These are phyloP conservation scores for Automeris io DNA, from an alignment of 2,888 invertebrate species.

Conservation along the genomic window DNA sequence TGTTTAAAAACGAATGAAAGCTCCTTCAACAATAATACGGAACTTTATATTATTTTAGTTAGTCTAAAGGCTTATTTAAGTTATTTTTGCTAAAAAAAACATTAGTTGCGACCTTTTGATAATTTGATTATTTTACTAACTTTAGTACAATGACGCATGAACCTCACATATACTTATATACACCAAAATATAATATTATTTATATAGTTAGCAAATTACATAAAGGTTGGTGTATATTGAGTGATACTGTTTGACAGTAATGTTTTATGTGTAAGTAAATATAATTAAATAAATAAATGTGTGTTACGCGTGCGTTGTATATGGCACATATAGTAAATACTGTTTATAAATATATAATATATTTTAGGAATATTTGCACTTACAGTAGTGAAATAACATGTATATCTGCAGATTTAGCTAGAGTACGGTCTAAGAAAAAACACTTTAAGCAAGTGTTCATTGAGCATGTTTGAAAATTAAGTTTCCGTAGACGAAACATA, in stretches of 20 bases:
- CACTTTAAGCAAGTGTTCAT: constrained; percentile 22
- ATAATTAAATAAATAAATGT: constrained; percentile 46
- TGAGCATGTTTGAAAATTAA: constrained; percentile 40
- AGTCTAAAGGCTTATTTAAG: too few relatives aligned
- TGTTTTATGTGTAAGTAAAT: constrained; percentile 66
- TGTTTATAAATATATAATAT: constrained; percentile 68
- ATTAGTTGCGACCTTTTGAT: too few relatives aligned
- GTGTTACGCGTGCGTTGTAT: constrained; percentile 72
- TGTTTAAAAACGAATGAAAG: too few relatives aligned
- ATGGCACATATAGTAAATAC: constrained; percentile 67
- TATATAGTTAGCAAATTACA: constrained; percentile 52
- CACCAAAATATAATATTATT: constrained; percentile 54
- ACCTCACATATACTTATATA: constrained; percentile 44
- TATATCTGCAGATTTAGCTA: constrained; percentile 72
- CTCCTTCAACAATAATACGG: too few relatives aligned
- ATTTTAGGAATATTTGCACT: constrained; percentile 77
- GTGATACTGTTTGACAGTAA: constrained; percentile 71
- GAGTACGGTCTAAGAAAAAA: constrained; percentile 41
- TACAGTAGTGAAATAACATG: constrained; percentile 69
- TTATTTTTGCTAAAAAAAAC: too few relatives aligned
- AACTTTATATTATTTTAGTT: too few relatives aligned
- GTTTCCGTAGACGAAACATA: constrained; percentile 53
- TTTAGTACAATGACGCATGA: constrained; percentile 42
- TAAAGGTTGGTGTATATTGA: constrained; percentile 65
- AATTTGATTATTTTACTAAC: not conserved